phyloP scores from a whole-genome alignment of 2,797 vertebrate genomes.

The Diplodus puntazzo region DNA sequence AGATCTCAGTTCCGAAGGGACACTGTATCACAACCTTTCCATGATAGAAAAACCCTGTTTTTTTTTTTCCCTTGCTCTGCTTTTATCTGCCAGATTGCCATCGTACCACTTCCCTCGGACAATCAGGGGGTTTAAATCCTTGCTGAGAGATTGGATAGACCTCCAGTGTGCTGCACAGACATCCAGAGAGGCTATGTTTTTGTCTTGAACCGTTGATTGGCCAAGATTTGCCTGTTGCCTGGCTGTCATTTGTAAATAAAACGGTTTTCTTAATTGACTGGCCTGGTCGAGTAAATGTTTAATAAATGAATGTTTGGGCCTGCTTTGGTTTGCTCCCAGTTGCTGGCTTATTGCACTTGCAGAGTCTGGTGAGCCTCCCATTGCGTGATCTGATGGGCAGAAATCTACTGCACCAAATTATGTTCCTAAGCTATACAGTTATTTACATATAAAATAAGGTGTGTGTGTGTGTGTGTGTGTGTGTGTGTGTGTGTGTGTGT shows the following conservation, averaged over 20 bases:
- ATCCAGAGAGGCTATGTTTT: constrained; percentile 59
- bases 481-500: too few species aligned
- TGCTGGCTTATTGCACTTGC: constrained; percentile 13
- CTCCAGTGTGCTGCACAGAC: constrained; percentile 43
- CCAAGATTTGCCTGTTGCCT: constrained; percentile 43
- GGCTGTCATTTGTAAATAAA: constrained; percentile 59
- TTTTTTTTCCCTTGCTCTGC: constrained; percentile 18
- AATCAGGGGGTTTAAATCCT: constrained; percentile 60
- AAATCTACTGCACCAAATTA: background rate
- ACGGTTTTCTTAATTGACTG: constrained; percentile 57
- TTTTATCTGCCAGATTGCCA: constrained; percentile 67
- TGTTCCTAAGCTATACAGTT: background rate
- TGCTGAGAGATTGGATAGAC: constrained; percentile 44
- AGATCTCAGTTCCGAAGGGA: constrained; percentile 40
- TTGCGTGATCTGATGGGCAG: background rate
- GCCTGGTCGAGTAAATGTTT: constrained; percentile 44
- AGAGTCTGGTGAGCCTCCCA: constrained; percentile 8
- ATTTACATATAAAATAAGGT: background rate
- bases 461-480: too few species aligned
- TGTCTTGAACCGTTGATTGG: constrained; percentile 28
- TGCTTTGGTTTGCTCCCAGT: constrained; percentile 22
- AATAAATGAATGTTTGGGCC: constrained; percentile 42
- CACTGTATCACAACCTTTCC: constrained; percentile 39
- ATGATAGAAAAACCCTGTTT: constrained; percentile 43
- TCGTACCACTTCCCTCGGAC: constrained; percentile 62